Evolutionary conservation across 1,140 invertebrate genomes (phyloP).

Genomic region (Drosophila orena): DNA sequence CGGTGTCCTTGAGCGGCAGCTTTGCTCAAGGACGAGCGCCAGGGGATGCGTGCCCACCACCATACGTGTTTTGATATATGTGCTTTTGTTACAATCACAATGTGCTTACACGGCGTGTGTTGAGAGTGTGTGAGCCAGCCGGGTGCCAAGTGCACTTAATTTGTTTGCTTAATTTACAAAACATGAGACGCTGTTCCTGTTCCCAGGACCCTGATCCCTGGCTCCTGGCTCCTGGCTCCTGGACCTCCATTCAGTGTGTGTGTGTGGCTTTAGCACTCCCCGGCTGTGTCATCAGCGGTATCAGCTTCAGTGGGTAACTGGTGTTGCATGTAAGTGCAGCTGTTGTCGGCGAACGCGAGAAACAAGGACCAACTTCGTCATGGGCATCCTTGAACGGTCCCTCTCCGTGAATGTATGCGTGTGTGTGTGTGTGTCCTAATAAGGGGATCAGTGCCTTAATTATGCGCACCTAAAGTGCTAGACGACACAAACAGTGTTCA

Average conservation of each 20-base stretch:
- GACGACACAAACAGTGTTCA: not conserved
- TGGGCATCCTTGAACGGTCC: conserved; percentile 1
- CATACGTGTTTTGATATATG: conserved; percentile 68
- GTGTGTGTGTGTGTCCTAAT: conserved; percentile 25
- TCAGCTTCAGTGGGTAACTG: conserved; percentile 29
- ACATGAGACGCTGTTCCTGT: conserved; percentile 62
- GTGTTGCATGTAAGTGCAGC: conserved; percentile 52
- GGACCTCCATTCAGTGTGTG: not conserved
- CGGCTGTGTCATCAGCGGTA: conserved; percentile 48
- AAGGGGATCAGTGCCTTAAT: conserved; percentile 54
- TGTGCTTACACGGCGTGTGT: conserved; percentile 72
- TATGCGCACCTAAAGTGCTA: conserved; percentile 47
- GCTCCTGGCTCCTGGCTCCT: not conserved
- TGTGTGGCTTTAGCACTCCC: conserved; percentile 30
- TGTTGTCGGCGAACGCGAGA: conserved; percentile 36
- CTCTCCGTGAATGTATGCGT: not conserved
- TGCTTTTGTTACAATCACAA: conserved; percentile 79
- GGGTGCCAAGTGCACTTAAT: conserved; percentile 82
- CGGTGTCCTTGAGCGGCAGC: conserved; percentile 57
- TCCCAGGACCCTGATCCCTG: not conserved
- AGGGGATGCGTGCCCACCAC: conserved; percentile 10
- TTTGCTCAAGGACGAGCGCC: conserved; percentile 57
- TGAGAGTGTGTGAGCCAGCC: conserved; percentile 26
- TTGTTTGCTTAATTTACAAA: conserved; percentile 84
- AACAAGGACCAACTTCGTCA: conserved; percentile 49